Conservation (phyloP, 2,113 vertebrate species). For the Serilophus lunatus region DNA sequence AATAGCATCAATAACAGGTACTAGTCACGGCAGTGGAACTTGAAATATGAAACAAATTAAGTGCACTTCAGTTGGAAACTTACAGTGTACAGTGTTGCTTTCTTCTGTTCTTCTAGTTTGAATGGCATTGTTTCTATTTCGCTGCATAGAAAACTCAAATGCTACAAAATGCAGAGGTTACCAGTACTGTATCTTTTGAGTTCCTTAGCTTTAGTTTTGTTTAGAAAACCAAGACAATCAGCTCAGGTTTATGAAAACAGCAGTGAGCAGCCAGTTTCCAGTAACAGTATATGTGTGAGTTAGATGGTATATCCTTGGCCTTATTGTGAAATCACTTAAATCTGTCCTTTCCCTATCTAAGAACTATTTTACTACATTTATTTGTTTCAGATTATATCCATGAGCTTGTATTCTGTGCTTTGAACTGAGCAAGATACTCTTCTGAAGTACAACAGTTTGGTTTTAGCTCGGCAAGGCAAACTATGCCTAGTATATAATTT, state of each 20-base stretch:
- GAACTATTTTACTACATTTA: not conserved
- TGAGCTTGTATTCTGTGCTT: constrained; percentile 25
- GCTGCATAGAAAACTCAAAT: constrained; percentile 12
- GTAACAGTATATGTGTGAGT: not conserved
- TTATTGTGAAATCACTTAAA: constrained; percentile 39
- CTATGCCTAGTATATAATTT: not conserved
- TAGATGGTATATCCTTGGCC: constrained; percentile 24
- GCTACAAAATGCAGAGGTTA: not conserved
- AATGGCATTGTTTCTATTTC: not conserved
- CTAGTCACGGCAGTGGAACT: not conserved
- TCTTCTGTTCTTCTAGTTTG: not conserved
- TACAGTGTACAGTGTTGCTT: not conserved
- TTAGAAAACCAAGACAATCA: constrained; percentile 47
- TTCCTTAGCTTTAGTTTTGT: constrained; percentile 32
- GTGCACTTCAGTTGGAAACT: not conserved
- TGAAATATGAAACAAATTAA: not conserved
- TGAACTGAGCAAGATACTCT: not conserved
- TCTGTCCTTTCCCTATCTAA: not conserved
- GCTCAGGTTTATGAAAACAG: constrained; percentile 59
- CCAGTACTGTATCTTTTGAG: constrained; percentile 47
- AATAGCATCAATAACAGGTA: not conserved
- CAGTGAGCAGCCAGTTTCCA: constrained; percentile 37
- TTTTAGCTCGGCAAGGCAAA: not conserved
- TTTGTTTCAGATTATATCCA: not conserved
- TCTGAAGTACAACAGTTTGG: not conserved